A percentile compares a stretch with the other conserved stretches of the same genome.
Conservation (phyloP, 92 coral and sea anemone species). For the Palythoa grandis region DNA sequence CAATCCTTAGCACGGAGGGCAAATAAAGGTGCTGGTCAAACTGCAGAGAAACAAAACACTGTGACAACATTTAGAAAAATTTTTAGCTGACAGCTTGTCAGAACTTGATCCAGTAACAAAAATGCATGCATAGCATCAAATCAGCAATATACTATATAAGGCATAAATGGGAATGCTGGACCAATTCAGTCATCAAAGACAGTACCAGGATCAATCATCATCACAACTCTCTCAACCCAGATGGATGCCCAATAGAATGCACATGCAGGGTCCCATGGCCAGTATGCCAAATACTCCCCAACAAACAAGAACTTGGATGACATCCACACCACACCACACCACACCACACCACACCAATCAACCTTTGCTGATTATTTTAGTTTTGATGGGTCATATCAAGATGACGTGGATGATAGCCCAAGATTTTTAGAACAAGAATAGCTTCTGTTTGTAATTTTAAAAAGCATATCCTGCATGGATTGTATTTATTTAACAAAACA, state of each 20-base stretch:
- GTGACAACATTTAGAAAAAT: not conserved
- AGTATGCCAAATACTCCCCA: slow-evolving; percentile 1
- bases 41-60: slow-evolving; percentile 2
- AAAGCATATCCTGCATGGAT: not conserved
- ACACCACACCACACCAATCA: slow-evolving; percentile 3
- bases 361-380: slow-evolving; percentile 1
- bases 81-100: slow-evolving; percentile 8
- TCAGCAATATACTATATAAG: not conserved
- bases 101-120: not conserved
- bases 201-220: slow-evolving; percentile 7
- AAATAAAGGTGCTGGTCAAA: slow-evolving; percentile 1
- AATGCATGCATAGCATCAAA: slow-evolving; percentile 1
- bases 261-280: slow-evolving; percentile 30
- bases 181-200: not conserved
- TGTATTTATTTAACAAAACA: too few species aligned
- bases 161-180: slow-evolving; percentile 24
- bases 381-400: not conserved
- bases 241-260: slow-evolving; percentile 20
- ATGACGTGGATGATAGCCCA: not conserved
- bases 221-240: not conserved
- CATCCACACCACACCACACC: too few species aligned
- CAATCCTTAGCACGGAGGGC: slow-evolving; percentile 1
- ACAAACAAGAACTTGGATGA: not conserved
- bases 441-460: too few species aligned
- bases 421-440: not conserved